phyloP scores from a whole-genome alignment of 2,797 vertebrate genomes.

The Neosilurus hyrtlii region DNA sequence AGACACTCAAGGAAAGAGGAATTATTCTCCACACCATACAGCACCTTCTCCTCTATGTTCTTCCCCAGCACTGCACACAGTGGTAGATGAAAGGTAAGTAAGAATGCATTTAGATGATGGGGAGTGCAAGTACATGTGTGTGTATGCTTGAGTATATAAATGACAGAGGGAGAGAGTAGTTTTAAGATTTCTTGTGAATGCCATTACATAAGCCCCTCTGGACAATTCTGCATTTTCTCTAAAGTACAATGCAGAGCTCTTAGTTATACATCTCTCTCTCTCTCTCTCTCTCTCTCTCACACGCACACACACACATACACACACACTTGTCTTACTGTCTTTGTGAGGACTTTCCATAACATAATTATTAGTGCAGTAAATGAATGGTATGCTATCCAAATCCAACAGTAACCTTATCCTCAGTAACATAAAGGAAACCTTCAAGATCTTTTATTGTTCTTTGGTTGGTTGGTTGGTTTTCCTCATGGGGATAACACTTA shows the following conservation, averaged over 20 bases:
- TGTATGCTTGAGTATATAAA: slow-evolving; percentile 30
- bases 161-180: slow-evolving; percentile 31
- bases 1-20: slow-evolving; percentile 96
- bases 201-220: slow-evolving; percentile 45
- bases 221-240: slow-evolving; percentile 36
- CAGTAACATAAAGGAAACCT: neutral
- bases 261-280: slow-evolving; percentile 12
- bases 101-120: slow-evolving; percentile 9
- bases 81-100: neutral
- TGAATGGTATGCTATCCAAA: neutral
- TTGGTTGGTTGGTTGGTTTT: neutral
- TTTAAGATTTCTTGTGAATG: slow-evolving; percentile 33
- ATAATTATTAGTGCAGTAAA: neutral
- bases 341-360: neutral
- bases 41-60: slow-evolving; percentile 86
- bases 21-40: slow-evolving; percentile 95
- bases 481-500: neutral
- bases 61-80: slow-evolving; percentile 78
- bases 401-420: no score
- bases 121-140: neutral
- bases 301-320: slow-evolving; percentile 3
- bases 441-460: neutral
- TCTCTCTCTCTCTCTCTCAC: no score
- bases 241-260: slow-evolving; percentile 43
- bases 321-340: slow-evolving; percentile 1